These are phyloP conservation scores for Alosa alosa DNA, from an alignment of 2,113 vertebrate species.

Conservation along the genomic window DNA sequence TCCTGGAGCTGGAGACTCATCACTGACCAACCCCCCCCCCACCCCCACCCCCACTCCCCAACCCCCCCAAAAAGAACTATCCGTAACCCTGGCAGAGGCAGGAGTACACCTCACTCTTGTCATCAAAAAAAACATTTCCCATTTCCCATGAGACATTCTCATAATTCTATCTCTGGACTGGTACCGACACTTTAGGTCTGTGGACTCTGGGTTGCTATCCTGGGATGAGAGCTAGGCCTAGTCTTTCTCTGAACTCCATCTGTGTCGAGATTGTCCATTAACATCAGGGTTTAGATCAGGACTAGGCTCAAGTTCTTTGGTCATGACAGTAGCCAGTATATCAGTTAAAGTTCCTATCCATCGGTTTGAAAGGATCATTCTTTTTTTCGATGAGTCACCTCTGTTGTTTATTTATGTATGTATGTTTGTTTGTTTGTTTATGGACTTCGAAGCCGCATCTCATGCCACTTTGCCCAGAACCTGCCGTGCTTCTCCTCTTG, in stretches of 20 bases:
- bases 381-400: neutral
- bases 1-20: constrained; percentile 98
- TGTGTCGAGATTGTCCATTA: neutral
- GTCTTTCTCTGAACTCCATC: constrained; percentile 8
- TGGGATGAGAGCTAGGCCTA: constrained; percentile 7
- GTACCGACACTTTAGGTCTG: neutral
- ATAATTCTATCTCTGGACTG: neutral
- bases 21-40: constrained; percentile 72
- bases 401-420: constrained; percentile 11
- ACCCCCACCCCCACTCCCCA: neutral
- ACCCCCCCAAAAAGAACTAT: neutral
- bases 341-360: neutral
- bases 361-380: constrained; percentile 15
- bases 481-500: constrained; percentile 16
- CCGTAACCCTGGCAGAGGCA: neutral
- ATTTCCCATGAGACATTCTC: neutral
- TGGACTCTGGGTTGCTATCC: neutral
- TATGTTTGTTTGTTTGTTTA: constrained; percentile 24
- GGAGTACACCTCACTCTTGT: neutral
- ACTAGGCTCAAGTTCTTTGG: constrained; percentile 19
- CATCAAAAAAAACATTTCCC: neutral
- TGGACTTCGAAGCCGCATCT: constrained; percentile 6
- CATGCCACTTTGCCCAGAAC: constrained; percentile 30
- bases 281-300: constrained; percentile 8
- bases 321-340: constrained; percentile 7